Evolutionary conservation across 1,140 invertebrate species (phyloP).

Genomic region (Saxidomus purpurata): DNA sequence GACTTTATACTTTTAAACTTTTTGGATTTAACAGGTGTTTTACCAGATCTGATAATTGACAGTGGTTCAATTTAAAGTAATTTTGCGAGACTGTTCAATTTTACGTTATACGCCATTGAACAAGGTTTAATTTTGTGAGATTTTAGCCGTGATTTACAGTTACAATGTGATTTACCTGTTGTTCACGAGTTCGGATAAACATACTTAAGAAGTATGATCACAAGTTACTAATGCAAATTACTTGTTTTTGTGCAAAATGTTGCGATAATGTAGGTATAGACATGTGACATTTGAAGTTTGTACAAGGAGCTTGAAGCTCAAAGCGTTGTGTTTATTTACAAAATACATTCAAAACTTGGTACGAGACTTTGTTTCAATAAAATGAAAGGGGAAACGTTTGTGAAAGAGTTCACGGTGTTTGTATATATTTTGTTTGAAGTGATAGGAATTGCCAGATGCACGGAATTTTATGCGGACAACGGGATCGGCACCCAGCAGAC

Average conservation of each 20-base stretch:
- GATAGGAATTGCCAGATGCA: background rate
- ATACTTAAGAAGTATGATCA: background rate
- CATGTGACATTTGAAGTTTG: background rate
- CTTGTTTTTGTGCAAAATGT: background rate
- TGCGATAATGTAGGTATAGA: background rate
- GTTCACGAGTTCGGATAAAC: background rate
- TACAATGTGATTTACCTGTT: background rate
- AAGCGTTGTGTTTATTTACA: no score
- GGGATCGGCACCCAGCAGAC: conserved; percentile 51
- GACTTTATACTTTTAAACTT: background rate
- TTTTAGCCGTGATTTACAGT: background rate
- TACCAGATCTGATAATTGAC: conserved; percentile 33
- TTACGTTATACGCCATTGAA: background rate
- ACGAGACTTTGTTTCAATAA: background rate
- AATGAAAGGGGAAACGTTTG: conserved; percentile 18
- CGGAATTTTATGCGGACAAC: conserved; percentile 48
- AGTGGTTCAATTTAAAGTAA: background rate
- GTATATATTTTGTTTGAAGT: conserved; percentile 4
- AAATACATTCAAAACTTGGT: no score
- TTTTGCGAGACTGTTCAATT: background rate
- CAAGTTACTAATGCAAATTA: background rate
- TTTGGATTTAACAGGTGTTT: conserved; percentile 48
- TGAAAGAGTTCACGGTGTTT: background rate
- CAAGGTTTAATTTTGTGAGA: background rate
- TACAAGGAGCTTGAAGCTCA: no score